These are phyloP conservation scores for Hemicrepidius hirtus DNA, from an alignment of 2,888 invertebrate species.

Conservation along the genomic window DNA sequence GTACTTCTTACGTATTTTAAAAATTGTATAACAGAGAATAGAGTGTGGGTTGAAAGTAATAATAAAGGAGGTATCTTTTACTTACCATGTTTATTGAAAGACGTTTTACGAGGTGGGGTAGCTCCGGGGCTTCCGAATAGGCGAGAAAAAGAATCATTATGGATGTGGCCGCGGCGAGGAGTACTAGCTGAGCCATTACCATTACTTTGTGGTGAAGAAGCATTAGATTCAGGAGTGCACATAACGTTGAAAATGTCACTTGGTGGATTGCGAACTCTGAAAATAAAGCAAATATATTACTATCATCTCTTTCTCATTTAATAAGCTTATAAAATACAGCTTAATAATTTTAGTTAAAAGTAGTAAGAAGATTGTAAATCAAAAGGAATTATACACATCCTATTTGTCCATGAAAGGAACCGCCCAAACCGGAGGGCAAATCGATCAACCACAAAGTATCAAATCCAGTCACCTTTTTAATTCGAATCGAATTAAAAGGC, in stretches of 20 bases:
- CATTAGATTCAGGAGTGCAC: conserved; percentile 60
- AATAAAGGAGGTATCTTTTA: not conserved
- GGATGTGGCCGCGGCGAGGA: conserved; percentile 56
- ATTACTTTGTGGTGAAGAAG: conserved; percentile 57
- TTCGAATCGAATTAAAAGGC: no score
- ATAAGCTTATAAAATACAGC: not conserved
- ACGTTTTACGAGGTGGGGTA: conserved; percentile 67
- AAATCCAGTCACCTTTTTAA: no score
- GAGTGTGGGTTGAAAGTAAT: conserved; percentile 6
- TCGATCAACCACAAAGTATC: no score
- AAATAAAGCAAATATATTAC: conserved; percentile 57
- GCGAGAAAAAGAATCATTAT: conserved; percentile 69
- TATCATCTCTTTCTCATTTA: not conserved
- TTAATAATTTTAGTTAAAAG: not conserved
- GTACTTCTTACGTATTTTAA: not conserved
- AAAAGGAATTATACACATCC: not conserved
- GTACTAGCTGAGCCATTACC: conserved; percentile 39
- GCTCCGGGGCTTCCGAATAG: conserved; percentile 68
- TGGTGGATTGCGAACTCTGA: conserved; percentile 70
- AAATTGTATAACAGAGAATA: not conserved
- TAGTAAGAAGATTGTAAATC: not conserved
- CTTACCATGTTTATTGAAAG: conserved; percentile 69
- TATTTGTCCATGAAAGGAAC: no score
- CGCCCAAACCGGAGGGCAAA: no score
- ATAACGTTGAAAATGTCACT: conserved; percentile 71